phyloP scores from a whole-genome alignment of 2,113 vertebrate species.

The Echinops telfairi region DNA sequence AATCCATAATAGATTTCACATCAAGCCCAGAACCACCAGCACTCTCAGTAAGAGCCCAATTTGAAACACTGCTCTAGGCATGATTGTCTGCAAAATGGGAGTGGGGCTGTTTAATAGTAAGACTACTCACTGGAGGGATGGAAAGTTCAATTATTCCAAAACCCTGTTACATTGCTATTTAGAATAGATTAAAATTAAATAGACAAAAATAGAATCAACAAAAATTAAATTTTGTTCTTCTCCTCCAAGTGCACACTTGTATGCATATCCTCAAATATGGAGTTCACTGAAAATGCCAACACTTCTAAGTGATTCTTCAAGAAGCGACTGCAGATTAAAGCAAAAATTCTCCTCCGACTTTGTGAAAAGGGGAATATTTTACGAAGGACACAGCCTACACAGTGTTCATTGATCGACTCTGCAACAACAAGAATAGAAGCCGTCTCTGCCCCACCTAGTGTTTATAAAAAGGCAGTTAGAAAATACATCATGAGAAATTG shows the following conservation, averaged over 20 bases:
- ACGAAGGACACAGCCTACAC: background rate
- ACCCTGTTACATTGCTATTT: constrained; percentile 81
- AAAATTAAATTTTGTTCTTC: constrained; percentile 62
- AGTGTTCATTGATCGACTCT: background rate
- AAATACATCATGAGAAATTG: background rate
- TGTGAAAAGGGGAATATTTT: constrained; percentile 61
- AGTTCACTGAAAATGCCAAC: constrained; percentile 67
- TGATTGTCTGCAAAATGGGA: constrained; percentile 81
- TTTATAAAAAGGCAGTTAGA: constrained; percentile 27
- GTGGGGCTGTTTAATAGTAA: constrained; percentile 81
- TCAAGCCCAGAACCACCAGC: constrained; percentile 78
- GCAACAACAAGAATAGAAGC: background rate
- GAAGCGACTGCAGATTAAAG: constrained; percentile 68
- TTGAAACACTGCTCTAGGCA: constrained; percentile 79
- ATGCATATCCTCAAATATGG: constrained; percentile 64
- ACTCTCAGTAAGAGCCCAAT: constrained; percentile 79
- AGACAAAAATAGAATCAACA: constrained; percentile 66
- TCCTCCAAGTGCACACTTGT: constrained; percentile 59
- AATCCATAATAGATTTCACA: constrained; percentile 84
- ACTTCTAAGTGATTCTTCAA: constrained; percentile 61
- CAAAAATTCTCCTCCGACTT: constrained; percentile 26
- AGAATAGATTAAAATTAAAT: constrained; percentile 48
- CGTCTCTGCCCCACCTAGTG: background rate
- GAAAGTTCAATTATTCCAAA: constrained; percentile 83
- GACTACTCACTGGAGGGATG: constrained; percentile 82